Evolutionary conservation across 2,888 invertebrate species (phyloP), one percentile per base, ranked within the genome.

Genomic region (Platypus cylindrus): DNA sequence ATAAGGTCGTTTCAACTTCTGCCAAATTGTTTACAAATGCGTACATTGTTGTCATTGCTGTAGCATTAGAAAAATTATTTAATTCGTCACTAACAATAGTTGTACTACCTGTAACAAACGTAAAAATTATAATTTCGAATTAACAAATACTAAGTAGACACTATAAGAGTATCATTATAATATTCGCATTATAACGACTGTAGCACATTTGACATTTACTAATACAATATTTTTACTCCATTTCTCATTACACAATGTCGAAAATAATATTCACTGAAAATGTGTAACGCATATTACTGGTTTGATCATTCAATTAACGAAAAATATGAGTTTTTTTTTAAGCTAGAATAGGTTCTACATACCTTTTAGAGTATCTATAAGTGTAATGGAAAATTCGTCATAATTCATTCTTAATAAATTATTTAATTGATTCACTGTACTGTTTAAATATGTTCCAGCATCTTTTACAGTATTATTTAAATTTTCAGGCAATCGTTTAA

Each of bases 391-490:
- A 41, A 90, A 68, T 60, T 87, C 78, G 20, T 66, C 58, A 63
- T 78, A 90, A 66, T 90, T 89, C 38, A 60, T 63, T 32, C 74
- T 70, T 46, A 89, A 69, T 45, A 89, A 64, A 55, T 73, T 72
- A 47, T 75, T 65, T 48, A 85, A 70, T 60, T 87, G 78, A 48
- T 63, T 62, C 52, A 76, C 73, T 18, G 86, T 85, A 39, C 71
- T 71, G 50, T 73, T 68, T 44, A 89, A 65, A 64, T 75, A 90
- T 29, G 71, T 66, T 48, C 71, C 69, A 18, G 76, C 68, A 60
- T 89, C 89, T 23, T 64, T 63, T 40, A 80, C 55, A 32, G 73
- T 73, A 34, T 67, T 66, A 44, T 72, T 68, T 42, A 78, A 59
- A 22, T 75, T 69, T 9, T 50, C 56, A 1, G 80, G 73, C 33